These are phyloP conservation scores for Oplegnathus fasciatus DNA, from an alignment of 2,113 vertebrate genomes.

Conservation along the genomic window DNA sequence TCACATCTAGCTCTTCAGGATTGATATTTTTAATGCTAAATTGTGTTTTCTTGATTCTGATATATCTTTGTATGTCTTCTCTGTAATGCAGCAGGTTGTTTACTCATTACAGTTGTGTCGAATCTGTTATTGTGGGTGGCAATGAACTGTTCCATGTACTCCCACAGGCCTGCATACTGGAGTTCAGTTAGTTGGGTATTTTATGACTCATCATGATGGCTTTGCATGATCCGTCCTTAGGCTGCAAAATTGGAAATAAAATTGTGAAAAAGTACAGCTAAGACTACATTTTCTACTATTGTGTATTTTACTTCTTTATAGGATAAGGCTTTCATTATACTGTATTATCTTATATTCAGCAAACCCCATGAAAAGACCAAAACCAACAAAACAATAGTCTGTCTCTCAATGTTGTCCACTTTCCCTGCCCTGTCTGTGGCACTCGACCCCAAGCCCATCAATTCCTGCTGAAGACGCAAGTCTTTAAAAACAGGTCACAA, in stretches of 20 bases:
- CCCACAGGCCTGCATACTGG: slow-evolving; percentile 33
- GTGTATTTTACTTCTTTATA: neutral
- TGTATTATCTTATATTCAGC: neutral
- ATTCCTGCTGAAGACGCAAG: neutral
- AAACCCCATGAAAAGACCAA: neutral
- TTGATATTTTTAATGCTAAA: neutral
- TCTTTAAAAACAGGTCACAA: neutral
- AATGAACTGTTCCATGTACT: slow-evolving; percentile 33
- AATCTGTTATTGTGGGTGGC: slow-evolving; percentile 46
- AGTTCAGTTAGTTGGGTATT: slow-evolving; percentile 27
- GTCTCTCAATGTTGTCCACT: neutral
- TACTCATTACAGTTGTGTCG: slow-evolving; percentile 35
- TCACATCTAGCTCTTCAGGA: neutral
- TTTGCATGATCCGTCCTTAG: slow-evolving; percentile 16
- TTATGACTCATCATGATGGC: slow-evolving; percentile 41
- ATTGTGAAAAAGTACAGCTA: neutral
- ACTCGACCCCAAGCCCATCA: neutral
- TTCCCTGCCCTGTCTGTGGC: neutral
- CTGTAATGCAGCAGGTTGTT: slow-evolving; percentile 42
- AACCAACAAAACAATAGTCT: neutral
- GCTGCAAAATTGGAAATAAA: slow-evolving; percentile 25
- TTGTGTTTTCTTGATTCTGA: neutral
- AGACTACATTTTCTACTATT: neutral
- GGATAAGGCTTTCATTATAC: neutral
- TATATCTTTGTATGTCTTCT: neutral